Evolutionary conservation across 2,888 invertebrate genomes (phyloP), one percentile per base, ranked within the genome.

Genomic region (Amiota mariae): DNA sequence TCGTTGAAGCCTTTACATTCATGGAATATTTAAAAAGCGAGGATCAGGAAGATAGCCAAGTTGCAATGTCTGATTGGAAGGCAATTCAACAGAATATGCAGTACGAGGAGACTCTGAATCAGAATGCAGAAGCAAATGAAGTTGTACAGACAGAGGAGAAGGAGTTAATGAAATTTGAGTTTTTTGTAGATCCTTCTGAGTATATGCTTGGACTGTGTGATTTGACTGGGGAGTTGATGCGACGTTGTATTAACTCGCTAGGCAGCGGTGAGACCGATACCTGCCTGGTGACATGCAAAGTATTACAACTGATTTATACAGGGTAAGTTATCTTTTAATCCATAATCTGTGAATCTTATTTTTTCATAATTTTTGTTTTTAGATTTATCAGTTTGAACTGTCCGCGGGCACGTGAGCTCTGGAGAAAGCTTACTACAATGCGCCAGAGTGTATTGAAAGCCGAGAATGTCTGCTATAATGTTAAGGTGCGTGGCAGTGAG

Each of bases 171-270:
- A 47, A 82, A 59, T 84, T 80, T 18, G 72, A 76, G 11, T 89
- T 89, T 51, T 78, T 85, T 15, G 84, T 93, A 9, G 90, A 92
- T 15, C 91, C 91, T 4, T 86, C 87, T 18, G 93, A 93, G 79
- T 93, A 92, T 68, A 91, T 97, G 85, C 90, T 97, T 57, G 97
- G 97, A 0, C 89, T 97, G 51, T 94, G 95, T 0, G 97, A 98
- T 90, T 91, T 97, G 47, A 96, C 96, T 0, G 97, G 97, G 0
- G 98, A 98, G 89, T 88, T 97, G 61, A 98, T 98, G 97, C 92
- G 97, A 70, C 93, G 94, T 80, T 96, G 96, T 72, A 95, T 98
- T 9, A 96, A 95, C 86, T 94, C 94, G 81, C 92, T 97, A 73
- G 93, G 95, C 0, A 92, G 92, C 75, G 96, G 96, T 0, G 94